Conservation (phyloP, 2,113 vertebrate species). For the Pollimyrus isidori region DNA sequence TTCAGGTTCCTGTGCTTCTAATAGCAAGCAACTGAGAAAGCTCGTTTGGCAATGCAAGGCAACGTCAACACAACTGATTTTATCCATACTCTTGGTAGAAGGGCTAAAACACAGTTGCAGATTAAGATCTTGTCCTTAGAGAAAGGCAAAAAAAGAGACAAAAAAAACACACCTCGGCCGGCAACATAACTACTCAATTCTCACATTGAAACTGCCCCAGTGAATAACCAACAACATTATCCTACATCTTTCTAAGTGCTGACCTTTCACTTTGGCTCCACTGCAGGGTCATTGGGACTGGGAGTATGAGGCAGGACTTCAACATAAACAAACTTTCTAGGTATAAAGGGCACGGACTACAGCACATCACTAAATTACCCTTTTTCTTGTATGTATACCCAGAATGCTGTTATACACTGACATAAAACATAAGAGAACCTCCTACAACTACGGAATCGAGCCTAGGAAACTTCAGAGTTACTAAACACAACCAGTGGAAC, state of each 20-base stretch:
- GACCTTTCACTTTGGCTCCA: constrained; percentile 13
- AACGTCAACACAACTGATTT: neutral
- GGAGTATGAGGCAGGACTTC: neutral
- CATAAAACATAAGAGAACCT: neutral
- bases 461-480: neutral
- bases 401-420: neutral
- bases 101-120: neutral
- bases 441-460: neutral
- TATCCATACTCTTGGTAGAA: neutral
- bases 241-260: constrained; percentile 7
- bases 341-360: neutral
- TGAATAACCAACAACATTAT: constrained; percentile 19
- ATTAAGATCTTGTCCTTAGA: neutral
- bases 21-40: neutral
- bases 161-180: neutral
- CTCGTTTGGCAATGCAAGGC: neutral
- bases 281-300: neutral
- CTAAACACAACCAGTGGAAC: neutral
- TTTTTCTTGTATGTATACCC: neutral
- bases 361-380: neutral
- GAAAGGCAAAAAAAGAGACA: neutral
- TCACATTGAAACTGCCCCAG: neutral
- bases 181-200: neutral
- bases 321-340: neutral
- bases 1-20: neutral